Evolutionary conservation across 2,888 invertebrate genomes (phyloP), one percentile per base, ranked within the genome.

Genomic region (Timandra comae): DNA sequence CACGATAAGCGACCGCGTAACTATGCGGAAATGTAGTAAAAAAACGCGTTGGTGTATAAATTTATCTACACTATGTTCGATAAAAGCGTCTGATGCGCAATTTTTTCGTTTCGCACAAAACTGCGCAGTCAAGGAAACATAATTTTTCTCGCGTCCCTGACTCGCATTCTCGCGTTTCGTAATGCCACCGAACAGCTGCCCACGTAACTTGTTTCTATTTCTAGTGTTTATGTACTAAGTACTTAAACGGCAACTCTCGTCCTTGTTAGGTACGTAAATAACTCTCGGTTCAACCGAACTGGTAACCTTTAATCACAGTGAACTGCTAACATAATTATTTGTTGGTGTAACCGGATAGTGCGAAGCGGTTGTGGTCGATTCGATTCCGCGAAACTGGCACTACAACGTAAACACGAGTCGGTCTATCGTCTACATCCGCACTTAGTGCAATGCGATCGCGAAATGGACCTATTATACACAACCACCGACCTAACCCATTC

Each of bases 21-120:
- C 78, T 72, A 84, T 75, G 84, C 84, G 84, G 84, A 85, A 81
- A 75, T 68, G 63, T 60, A 71, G 71, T 72, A 69, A 74, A 78
- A 80, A 72, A 65, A 67, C 63, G 70, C 74, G 75, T 77, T 66
- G 70, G 71, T 64, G 75, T 72, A 72, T 71, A 77, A 75, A 80
- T 82, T 79, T 78, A 80, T 79, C 72, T 70, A 65, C 63, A 63
- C 65, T 54, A 56, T 52, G 60, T 64, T 54, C 61, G 66, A 74
- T 76, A 78, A 61, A 76, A 68, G 66, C 73, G 57, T 66, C 64
- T 56, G 64, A 64, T 61, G 64, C 63, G 66, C 53, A 61, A 46
- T 56, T 64, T 69, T 73, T 63, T 67, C 70, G 61, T 65, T 64
- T 59, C 54, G 46, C 43, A 41, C 32, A 46, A 53, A 60, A 58